Percentiles rank a stretch among this genome's conserved stretches.
phyloP scores from a whole-genome alignment of 2,888 invertebrate species.

The Hydrotaea diabolus region DNA sequence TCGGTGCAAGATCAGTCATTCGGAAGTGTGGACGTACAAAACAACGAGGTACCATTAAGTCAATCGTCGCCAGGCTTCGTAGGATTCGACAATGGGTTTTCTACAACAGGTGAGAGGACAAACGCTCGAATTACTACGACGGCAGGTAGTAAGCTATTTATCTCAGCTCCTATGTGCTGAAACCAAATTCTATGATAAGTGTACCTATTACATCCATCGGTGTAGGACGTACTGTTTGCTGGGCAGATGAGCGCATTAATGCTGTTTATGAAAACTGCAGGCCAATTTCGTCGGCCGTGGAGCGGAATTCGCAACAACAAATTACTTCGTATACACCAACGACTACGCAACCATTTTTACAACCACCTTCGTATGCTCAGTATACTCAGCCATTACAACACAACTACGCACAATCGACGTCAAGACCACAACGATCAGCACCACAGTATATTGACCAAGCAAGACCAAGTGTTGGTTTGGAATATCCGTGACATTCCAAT shows the following conservation, averaged over 20 bases:
- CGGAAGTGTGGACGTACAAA: not conserved
- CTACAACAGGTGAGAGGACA: not conserved
- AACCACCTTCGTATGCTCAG: too few relatives aligned
- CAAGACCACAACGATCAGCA: too few relatives aligned
- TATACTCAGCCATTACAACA: too few relatives aligned
- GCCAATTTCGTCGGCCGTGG: not conserved
- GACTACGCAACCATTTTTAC: too few relatives aligned
- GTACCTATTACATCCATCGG: not conserved
- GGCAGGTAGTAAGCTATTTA: not conserved
- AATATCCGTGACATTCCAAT: too few relatives aligned
- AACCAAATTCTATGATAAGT: not conserved
- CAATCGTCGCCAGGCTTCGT: not conserved
- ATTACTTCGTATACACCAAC: too few relatives aligned
- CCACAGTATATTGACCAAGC: too few relatives aligned
- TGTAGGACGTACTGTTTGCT: not conserved
- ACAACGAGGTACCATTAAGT: not conserved
- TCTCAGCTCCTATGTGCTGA: not conserved
- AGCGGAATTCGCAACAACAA: too few relatives aligned
- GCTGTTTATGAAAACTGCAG: not conserved
- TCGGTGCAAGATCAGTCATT: not conserved
- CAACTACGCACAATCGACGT: too few relatives aligned
- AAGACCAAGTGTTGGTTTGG: too few relatives aligned
- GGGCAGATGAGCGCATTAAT: not conserved
- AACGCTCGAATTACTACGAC: not conserved
- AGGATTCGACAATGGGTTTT: not conserved